Evolutionary conservation across 2,113 vertebrate species (phyloP), one percentile per base, ranked within the genome.

Genomic region (Solenodon paradoxus): DNA sequence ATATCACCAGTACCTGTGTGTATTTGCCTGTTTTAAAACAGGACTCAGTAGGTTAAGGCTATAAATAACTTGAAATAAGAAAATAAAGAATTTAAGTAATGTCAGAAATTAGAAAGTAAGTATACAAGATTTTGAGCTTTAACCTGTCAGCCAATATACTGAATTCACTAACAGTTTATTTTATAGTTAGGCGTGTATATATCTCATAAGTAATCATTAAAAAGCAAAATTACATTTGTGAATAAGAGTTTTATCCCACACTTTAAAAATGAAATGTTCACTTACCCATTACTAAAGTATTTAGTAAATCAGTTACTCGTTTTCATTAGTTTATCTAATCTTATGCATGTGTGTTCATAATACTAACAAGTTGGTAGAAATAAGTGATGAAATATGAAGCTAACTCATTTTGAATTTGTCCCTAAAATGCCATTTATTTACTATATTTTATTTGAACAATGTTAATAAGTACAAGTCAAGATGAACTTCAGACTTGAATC

Each of bases 341-440:
- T 66, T 57, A 24, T 83, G 16, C 32, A 57, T 42, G 0, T 71
- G 84, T 82, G 35, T 81, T 95, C 59, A 61, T 2, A 92, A 78
- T 80, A 95, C 81, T 11, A 84, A 57, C 53, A 96, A 80, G 92
- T 93, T 79, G 94, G 55, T 77, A 91, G 55, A n/a, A 95, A 53
- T 71, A 92, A 61, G 11, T 96, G 72, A 92, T 90, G 59, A 95
- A 97, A 84, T 53, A 0, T 63, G 51, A 68, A 87, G 91, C 7
- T 45, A 47, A 86, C 51, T 96, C 78, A 1, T 94, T 96, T 96
- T 80, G 12, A 7, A 51, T 72, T 97, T 79, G 1, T 89, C 93
- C 83, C 69, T 96, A 92, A 96, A 97, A 85, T 85, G 40, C 0
- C 20, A 88, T 96, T 95, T 90, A 0, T 35, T 35, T 40, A 47